These are phyloP conservation scores for Syrmaticus mikado DNA, from an alignment of 2,113 vertebrate genomes.

Conservation along the genomic window DNA sequence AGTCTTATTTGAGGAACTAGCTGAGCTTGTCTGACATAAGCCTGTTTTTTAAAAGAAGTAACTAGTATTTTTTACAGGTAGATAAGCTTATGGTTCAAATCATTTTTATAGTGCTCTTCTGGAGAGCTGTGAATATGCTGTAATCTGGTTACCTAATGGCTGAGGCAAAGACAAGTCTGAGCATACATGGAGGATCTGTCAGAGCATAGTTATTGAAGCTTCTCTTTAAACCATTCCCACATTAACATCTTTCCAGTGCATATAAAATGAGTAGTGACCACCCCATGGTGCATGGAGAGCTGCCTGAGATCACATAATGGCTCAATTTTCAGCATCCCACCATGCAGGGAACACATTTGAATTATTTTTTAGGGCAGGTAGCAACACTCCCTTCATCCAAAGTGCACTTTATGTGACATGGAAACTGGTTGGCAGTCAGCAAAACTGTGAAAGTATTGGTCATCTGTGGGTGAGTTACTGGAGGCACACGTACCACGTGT, in stretches of 20 bases:
- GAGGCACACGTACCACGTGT: background rate
- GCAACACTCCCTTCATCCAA: background rate
- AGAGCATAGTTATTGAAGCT: background rate
- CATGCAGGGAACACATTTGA: background rate
- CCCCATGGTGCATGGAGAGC: background rate
- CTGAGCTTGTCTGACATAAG: background rate
- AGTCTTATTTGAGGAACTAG: background rate
- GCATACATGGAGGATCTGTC: background rate
- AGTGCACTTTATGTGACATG: background rate
- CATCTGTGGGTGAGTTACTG: background rate
- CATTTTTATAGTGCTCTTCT: background rate
- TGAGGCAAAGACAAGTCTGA: background rate
- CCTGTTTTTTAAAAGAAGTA: background rate
- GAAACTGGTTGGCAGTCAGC: background rate
- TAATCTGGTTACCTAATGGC: fast-evolving
- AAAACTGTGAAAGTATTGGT: background rate
- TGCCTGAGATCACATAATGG: background rate
- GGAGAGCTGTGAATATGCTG: fast-evolving
- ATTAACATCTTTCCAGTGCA: background rate
- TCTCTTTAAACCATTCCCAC: background rate
- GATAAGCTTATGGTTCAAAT: background rate
- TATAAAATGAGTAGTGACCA: background rate
- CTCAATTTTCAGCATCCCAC: background rate
- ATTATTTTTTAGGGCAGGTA: background rate
- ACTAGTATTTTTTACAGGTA: background rate